phyloP scores from a whole-genome alignment of 1,140 invertebrate species.

The Drosophila grimshawi region DNA sequence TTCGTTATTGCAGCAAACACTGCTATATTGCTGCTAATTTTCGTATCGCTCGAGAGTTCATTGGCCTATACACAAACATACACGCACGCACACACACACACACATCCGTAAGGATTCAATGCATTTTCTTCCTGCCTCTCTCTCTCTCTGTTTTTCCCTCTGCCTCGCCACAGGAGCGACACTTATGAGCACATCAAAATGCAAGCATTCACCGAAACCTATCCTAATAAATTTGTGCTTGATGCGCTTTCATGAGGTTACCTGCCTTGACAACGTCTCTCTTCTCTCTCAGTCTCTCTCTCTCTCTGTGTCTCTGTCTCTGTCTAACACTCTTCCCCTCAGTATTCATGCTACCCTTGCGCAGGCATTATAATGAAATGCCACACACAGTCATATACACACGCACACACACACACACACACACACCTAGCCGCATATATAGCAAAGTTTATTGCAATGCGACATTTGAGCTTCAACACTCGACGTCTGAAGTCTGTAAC shows the following conservation, averaged over 20 bases:
- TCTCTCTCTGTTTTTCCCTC: not conserved
- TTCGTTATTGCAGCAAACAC: not conserved
- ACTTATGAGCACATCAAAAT: constrained; percentile 72
- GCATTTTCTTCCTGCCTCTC: constrained; percentile 14
- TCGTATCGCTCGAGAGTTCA: constrained; percentile 52
- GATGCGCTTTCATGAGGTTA: constrained; percentile 81
- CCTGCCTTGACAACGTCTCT: constrained; percentile 53
- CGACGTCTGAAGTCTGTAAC: constrained; percentile 75
- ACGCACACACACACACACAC: constrained; percentile 23
- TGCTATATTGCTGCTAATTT: constrained; percentile 14
- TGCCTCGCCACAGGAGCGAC: constrained; percentile 6
- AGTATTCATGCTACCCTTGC: constrained; percentile 51
- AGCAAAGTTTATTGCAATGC: constrained; percentile 78
- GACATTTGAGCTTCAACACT: constrained; percentile 83
- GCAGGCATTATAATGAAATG: constrained; percentile 71
- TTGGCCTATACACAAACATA: constrained; percentile 52
- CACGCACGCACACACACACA: constrained; percentile 4
- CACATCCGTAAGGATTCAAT: constrained; percentile 11
- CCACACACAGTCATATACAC: constrained; percentile 41
- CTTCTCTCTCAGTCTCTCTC: constrained; percentile 5
- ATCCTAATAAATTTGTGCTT: constrained; percentile 83
- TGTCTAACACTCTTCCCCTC: constrained; percentile 3
- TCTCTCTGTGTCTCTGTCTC: constrained; percentile 11
- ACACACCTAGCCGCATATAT: constrained; percentile 11
- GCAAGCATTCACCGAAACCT: constrained; percentile 80